phyloP scores from a whole-genome alignment of 1,140 invertebrate genomes.

The Theocolax elegans region DNA sequence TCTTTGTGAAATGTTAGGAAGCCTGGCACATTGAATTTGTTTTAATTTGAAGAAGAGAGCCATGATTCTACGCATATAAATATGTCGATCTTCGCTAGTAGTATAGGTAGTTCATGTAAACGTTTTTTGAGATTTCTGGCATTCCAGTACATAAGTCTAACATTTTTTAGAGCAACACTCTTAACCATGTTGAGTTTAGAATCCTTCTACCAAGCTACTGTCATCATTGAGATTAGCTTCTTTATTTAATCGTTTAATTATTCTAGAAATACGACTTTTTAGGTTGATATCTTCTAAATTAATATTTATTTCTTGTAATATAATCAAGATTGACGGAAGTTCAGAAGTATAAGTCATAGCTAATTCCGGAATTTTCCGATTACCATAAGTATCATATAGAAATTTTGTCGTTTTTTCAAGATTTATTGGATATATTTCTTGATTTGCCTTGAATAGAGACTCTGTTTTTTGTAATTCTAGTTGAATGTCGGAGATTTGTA shows the following conservation, averaged over 20 bases:
- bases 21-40: neutral
- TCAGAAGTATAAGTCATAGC: neutral
- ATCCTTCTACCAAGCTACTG: no score
- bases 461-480: no score
- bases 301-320: neutral
- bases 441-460: no score
- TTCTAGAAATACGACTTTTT: neutral
- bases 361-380: neutral
- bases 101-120: neutral
- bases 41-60: neutral
- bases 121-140: neutral
- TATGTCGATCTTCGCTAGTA: neutral
- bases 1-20: neutral
- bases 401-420: neutral
- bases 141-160: neutral
- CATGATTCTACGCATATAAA: neutral
- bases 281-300: neutral
- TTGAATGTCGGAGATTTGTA: no score
- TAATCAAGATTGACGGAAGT: neutral
- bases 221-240: neutral
- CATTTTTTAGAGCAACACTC: neutral
- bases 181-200: neutral
- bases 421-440: neutral
- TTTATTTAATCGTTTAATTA: neutral
- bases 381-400: neutral